Base-by-base conservation (phyloP, 2,888 invertebrate species). In the Dione vanillae region DNA sequence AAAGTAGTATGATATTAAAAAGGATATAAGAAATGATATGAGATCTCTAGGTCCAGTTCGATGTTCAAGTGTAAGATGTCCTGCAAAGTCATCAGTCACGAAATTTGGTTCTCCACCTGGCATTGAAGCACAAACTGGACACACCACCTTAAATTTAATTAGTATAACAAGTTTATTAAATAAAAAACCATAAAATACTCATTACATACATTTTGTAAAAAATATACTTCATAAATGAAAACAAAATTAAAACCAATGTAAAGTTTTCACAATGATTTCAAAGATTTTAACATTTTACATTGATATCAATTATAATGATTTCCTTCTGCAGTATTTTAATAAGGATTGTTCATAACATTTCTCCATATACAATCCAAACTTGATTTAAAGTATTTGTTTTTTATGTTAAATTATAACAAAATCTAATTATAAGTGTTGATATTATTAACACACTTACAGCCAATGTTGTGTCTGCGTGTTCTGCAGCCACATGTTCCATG, bases 61-160 rank as follows among this genome's bases (percentile, higher is more conserved):
- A 94, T 99, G 99, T 89, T 99, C 99, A 79, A 98, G 93, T 74
- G 97, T 97, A 84, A 99, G 95, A 94, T 99, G 99, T 82, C 98
- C 97, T 78, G 98, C 97, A 94, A 99, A 98, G 94, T 99, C 99
- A 94, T 99, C 99, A 76, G 99, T 99, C 91, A 99, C 97, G 87
- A 98, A 96, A 94, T 99, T 99, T 74, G 99, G 99, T 90, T 99
- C 99, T 67, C 98, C 98, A 76, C 99, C 98, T 49, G 98, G 98
- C 93, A 97, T 95, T 75, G 98, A 97, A 75, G 99, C 99, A 94
- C 99, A 99, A 67, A 99, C 96, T 77, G 99, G 99, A 92, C 99
- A 99, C 70, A 99, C 98, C 96, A 99, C 92, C 83, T 92, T 84
- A 68, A 81, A 78, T 65, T 27, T 16, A 51, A 67, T 27, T 49